Conservation (phyloP, 1,140 invertebrate species). For the Camponotus floridanus region DNA sequence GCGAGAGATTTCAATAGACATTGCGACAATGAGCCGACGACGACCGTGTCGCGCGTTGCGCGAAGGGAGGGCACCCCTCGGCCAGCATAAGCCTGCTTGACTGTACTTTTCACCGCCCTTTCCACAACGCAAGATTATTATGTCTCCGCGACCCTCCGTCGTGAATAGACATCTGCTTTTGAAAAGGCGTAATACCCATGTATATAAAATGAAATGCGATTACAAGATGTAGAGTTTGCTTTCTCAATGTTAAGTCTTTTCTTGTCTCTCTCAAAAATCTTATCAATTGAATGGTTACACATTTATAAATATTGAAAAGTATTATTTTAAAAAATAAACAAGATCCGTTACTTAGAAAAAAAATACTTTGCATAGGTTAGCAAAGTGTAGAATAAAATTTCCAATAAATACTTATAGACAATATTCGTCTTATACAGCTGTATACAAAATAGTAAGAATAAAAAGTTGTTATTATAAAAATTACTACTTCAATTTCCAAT, state of each 20-base stretch:
- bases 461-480: background rate
- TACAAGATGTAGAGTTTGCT: slow-evolving; percentile 1
- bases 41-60: slow-evolving; percentile 77
- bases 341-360: background rate
- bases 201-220: slow-evolving; percentile 43
- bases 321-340: background rate
- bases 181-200: slow-evolving; percentile 16
- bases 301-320: background rate
- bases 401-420: background rate
- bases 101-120: slow-evolving; percentile 85
- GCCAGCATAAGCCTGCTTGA: slow-evolving; percentile 80
- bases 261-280: background rate
- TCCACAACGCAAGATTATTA: slow-evolving; percentile 70
- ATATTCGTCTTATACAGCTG: background rate
- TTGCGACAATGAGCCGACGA: slow-evolving; percentile 84
- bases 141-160: slow-evolving; percentile 49
- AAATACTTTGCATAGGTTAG: background rate
- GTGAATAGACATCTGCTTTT: slow-evolving; percentile 64
- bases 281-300: too few species aligned
- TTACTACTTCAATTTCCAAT: background rate
- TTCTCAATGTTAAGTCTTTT: background rate
- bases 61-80: slow-evolving; percentile 73
- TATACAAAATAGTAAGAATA: background rate
- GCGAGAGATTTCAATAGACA: slow-evolving; percentile 81
- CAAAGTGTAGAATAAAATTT: too few species aligned